Base-by-base conservation (phyloP, 1,140 invertebrate species). In the Heliconius himera region DNA sequence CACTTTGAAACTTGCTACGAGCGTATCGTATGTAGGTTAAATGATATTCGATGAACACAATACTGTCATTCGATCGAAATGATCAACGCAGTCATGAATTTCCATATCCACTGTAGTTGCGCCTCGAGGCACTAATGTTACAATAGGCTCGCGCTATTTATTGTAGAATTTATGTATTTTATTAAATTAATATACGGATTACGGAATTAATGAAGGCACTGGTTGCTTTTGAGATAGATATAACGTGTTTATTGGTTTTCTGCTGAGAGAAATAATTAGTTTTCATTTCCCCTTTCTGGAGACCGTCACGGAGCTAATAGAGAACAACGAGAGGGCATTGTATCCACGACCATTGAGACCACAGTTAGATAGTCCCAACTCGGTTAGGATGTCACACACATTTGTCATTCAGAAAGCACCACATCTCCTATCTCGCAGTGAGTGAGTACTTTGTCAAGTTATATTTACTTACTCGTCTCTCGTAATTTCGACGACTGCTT, bases 21-120 rank as follows among this genome's bases (percentile, higher is more conserved):
- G 4, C 5, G 16, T 54, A 18, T 18, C 9, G 49, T 51, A 51
- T 51, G 16, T 51, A 20, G 49, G 49, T 51, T 51, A 51, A 56
- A 56, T 22, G 54, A 56, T n/a, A 56, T 56, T 22, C n/a, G n/a
- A 56, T 56, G 54, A 56, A 56, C n/a, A 56, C 54, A 56, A 56
- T 56, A 56, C 54, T 56, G 54, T 3, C 54, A 54, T 54, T 54
- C 51, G 18, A 54, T 54, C 51, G 51, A 54, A 54, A n/a, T n/a
- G 51, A n/a, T n/a, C 18, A 4, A 18, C 18, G 18, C 51, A 54
- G 16, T n/a, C 51, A 2, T n/a, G 51, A n/a, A 54, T n/a, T 8
- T n/a, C 1, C 51, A 20, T 56, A n/a, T n/a, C 9, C 8, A 11
- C n/a, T 22, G 54, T 3, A 56, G 20, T 22, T n/a, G 20, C 20